Evolutionary conservation across 2,797 vertebrate genomes (phyloP), one percentile per base, ranked within the genome.

Genomic region (Sebastes taczanowskii): DNA sequence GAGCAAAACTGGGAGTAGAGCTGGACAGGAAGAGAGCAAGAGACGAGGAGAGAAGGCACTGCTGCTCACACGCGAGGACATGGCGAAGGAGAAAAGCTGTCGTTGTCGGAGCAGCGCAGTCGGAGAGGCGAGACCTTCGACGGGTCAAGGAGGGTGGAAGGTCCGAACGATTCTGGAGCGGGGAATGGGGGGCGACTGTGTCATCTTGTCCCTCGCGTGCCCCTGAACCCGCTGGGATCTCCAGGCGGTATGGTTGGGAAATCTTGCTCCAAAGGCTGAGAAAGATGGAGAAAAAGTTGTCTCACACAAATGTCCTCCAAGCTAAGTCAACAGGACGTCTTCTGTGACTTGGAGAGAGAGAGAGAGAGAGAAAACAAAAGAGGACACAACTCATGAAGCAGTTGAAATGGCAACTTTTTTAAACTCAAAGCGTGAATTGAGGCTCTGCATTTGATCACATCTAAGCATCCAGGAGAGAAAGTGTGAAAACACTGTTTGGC

Each of bases 31-130:
- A 66, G 85, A 74, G 74, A 84, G 88, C 86, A 71, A 90, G 86
- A 83, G 69, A 73, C 52, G 62, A 72, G 69, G 75, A 88, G 77
- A 80, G 80, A 81, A 86, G 78, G 81, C 80, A 49, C 95, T 91
- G 95, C 96, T 95, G 95, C 95, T 94, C 94, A 95, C 95, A 88
- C 88, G 86, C 87, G 89, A 92, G 92, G 95, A 93, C 93, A 77
- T 88, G 94, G 95, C 95, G 89, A 90, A 91, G 91, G 90, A 93
- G 94, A 93, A 88, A 49, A 92, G 84, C 90, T 92, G 95, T 89
- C 93, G 86, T 89, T 78, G 93, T 89, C 91, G 75, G 85, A 92
- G 94, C 92, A 86, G 92, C 88, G 71, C 93, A 86, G 89, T 53
- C 83, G 27, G 89, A 93, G 90, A 92, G 81, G 49, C 78, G 42